Evolutionary conservation across 2,888 invertebrate species (phyloP).

Genomic region (Bibio marci): DNA sequence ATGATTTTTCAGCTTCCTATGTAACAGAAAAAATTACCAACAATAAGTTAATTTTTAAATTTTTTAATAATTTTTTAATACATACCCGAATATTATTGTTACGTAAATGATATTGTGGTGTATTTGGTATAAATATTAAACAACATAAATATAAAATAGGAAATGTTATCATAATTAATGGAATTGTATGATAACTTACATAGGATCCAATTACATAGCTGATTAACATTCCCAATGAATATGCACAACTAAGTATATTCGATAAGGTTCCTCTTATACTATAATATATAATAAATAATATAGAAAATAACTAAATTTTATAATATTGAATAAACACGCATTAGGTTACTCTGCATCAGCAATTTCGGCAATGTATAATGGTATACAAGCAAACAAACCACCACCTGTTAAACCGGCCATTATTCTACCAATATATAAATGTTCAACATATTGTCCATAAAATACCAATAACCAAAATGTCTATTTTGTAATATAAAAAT

Average conservation of each 20-base stretch:
- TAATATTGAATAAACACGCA: background rate
- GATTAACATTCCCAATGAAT: constrained; percentile 4
- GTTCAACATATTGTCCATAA: constrained; percentile 18
- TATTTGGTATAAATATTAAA: constrained; percentile 6
- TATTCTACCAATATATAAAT: constrained; percentile 21
- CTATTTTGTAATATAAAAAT: constrained; percentile 10
- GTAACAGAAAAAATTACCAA: background rate
- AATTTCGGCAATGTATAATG: constrained; percentile 26
- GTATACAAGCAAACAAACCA: constrained; percentile 20
- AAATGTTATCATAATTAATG: constrained; percentile 3
- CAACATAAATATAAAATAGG: constrained; percentile 3
- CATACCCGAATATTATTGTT: background rate
- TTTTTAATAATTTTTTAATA: background rate
- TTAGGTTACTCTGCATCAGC: constrained; percentile 21
- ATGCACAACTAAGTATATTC: constrained; percentile 2
- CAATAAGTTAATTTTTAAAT: background rate
- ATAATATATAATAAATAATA: background rate
- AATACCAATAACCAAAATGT: constrained; percentile 21
- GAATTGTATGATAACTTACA: constrained; percentile 3
- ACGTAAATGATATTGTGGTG: constrained; percentile 4
- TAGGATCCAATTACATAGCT: constrained; percentile 4
- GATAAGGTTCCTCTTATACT: constrained; percentile 6
- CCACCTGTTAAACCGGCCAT: constrained; percentile 24
- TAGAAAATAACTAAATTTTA: background rate
- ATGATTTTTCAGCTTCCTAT: constrained; percentile 5